Base-by-base conservation (phyloP, 1,140 invertebrate genomes). In the Pteromalus puparum region DNA sequence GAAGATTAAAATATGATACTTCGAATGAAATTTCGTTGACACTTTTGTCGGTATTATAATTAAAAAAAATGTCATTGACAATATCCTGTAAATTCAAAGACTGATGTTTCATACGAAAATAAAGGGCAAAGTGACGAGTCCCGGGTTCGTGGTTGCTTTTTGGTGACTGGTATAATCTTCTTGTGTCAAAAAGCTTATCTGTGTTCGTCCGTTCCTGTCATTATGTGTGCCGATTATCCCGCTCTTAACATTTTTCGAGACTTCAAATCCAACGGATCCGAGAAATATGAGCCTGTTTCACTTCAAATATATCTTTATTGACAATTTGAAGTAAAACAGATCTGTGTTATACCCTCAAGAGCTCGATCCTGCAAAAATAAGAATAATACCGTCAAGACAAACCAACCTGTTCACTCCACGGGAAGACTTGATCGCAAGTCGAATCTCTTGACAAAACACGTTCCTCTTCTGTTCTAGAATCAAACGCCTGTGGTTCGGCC, bases 171-270 rank as follows among this genome's bases (percentile, higher is more conserved):
- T 85, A 53, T 61, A 21, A 61, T 7, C 6, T 65, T 77, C 38
- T 1, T 72, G 42, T 83, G 65, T 83, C 67, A 61, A 85, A 26
- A 81, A 81, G 79, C 78, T 81, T 85, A 26, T 85, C 53, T 85
- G 84, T 85, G 84, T 82, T 78, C 74, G 84, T 85, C 75, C 79
- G 28, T 83, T 5, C 18, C n/a, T 78, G 26, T 73, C 28, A 53
- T 53, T 83, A 7, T 72, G 12, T 83, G 81, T 83, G 61, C 81
- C 61, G n/a, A 75, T 21, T 46, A n/a, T 21, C 26, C 21, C 73
- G 48, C 70, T 81, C 28, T 18, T 24, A 46, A 76, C 53, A 61
- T 61, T 74, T 74, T 82, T 82, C 34, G 48, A 74, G 9, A n/a
- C n/a, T n/a, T 61, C 53, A 61, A 21, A 61, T 61, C 53, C 6